These are phyloP conservation scores for Cavia porcellus DNA, from an alignment of 2,113 vertebrate genomes.

Conservation along the genomic window DNA sequence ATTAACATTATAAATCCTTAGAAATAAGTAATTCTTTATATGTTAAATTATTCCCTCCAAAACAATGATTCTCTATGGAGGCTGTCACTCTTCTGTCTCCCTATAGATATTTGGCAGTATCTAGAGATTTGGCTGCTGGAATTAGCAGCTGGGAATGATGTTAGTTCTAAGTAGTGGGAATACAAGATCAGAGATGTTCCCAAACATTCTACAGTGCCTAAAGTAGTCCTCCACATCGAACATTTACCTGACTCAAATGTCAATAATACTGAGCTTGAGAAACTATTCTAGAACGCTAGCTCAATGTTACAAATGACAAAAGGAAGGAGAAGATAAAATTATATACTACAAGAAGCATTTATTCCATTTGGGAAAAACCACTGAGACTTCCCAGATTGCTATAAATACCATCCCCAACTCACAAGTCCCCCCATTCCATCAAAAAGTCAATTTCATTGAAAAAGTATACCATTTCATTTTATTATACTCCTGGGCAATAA, in stretches of 20 bases:
- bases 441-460: not conserved
- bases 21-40: not conserved
- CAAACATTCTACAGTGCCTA: not conserved
- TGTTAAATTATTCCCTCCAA: not conserved
- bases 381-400: not conserved
- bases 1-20: not conserved
- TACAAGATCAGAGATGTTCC: not conserved
- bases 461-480: not conserved
- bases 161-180: not conserved
- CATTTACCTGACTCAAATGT: not conserved
- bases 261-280: not conserved
- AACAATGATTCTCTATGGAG: not conserved
- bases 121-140: not conserved
- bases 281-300: not conserved
- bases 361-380: not conserved
- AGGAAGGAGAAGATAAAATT: not conserved
- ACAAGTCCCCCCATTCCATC: not conserved
- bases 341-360: not conserved
- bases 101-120: no score
- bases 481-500: not conserved
- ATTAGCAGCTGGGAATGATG: accelerated
- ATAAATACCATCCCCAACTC: not conserved
- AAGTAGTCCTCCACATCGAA: not conserved
- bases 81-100: not conserved
- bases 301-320: not conserved